Percentiles rank a stretch among this genome's conserved stretches.
Evolutionary conservation across 2,113 vertebrate genomes (phyloP).

Genomic region (Crotalus viridis): DNA sequence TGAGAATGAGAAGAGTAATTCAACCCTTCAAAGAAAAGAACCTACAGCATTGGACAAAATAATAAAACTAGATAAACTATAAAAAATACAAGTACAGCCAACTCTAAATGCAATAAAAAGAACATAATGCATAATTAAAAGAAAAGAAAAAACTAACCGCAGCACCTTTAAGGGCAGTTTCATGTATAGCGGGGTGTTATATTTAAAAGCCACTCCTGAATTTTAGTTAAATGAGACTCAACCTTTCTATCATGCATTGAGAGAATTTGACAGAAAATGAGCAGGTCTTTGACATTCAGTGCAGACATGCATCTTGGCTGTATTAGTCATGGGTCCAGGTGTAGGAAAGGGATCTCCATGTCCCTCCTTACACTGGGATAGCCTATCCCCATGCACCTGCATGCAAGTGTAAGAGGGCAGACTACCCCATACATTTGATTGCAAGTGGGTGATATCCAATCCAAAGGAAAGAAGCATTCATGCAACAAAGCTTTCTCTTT

Average conservation of each 20-base stretch:
- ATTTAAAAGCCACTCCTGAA: neutral
- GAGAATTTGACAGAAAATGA: neutral
- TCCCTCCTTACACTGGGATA: neutral
- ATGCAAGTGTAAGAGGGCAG: neutral
- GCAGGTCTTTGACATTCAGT: neutral
- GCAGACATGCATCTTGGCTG: neutral
- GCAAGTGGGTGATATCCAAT: neutral
- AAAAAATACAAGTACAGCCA: neutral
- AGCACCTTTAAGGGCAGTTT: neutral
- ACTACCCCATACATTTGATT: neutral
- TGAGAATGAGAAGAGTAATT: neutral
- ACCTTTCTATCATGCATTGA: too few relatives aligned
- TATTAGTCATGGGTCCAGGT: neutral
- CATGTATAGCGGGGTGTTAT: neutral
- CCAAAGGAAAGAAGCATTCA: neutral
- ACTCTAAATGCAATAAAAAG: neutral
- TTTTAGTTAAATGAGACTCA: neutral
- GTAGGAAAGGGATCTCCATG: neutral
- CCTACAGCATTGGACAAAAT: neutral
- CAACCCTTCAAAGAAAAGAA: neutral
- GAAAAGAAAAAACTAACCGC: neutral
- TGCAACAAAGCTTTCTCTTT: neutral
- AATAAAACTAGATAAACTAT: neutral
- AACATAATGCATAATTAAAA: neutral
- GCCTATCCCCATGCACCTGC: neutral